These are phyloP conservation scores for Polyommatus iphigenia DNA, from an alignment of 2,888 invertebrate species.

Conservation along the genomic window DNA sequence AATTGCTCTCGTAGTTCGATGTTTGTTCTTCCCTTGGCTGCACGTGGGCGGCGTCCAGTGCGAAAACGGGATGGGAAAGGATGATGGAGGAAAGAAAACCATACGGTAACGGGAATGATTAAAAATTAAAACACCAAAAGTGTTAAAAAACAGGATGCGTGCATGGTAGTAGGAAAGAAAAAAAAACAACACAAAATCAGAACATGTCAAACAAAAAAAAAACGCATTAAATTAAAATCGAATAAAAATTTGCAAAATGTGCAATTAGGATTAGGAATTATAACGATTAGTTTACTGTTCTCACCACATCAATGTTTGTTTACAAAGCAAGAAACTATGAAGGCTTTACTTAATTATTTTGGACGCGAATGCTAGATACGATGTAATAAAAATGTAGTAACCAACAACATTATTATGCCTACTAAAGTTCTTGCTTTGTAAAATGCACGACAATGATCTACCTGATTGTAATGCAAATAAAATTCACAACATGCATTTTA, in stretches of 20 bases:
- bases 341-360: not conserved
- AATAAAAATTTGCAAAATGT: slow-evolving; percentile 59
- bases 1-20: slow-evolving; percentile 99
- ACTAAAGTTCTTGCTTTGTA: slow-evolving; percentile 28
- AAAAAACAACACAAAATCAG: slow-evolving; percentile 77
- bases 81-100: slow-evolving; percentile 63
- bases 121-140: slow-evolving; percentile 70
- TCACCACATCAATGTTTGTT: slow-evolving; percentile 65
- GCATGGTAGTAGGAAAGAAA: slow-evolving; percentile 72
- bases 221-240: slow-evolving; percentile 56
- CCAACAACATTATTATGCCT: slow-evolving; percentile 48
- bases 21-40: slow-evolving; percentile 99
- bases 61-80: slow-evolving; percentile 57
- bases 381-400: not conserved
- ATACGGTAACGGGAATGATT: slow-evolving; percentile 64
- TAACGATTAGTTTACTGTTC: slow-evolving; percentile 66
- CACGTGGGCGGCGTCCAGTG: slow-evolving; percentile 81
- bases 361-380: too few relatives aligned
- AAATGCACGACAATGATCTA: slow-evolving; percentile 2
- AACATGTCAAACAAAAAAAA: slow-evolving; percentile 76
- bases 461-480: slow-evolving; percentile 59
- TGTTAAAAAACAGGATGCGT: slow-evolving; percentile 70
- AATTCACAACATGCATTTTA: slow-evolving; percentile 59
- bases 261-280: slow-evolving; percentile 76
- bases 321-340: slow-evolving; percentile 57